Evolutionary conservation across 2,797 vertebrate species (phyloP).

Genomic region (Forpus xanthops): DNA sequence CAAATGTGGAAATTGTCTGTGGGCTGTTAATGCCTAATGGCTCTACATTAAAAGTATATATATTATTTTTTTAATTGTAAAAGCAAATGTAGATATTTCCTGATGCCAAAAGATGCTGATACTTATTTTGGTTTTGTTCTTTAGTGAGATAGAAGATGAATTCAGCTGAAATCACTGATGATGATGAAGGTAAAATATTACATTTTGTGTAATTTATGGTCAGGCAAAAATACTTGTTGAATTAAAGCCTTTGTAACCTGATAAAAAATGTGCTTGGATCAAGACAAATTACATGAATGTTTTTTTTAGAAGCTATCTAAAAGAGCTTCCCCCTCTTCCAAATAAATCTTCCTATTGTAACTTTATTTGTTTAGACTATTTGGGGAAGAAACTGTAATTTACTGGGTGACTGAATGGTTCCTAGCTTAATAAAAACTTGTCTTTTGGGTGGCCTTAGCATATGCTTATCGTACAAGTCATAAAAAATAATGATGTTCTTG

Average conservation of each 20-base stretch:
- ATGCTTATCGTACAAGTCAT: not conserved
- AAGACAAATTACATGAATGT: not conserved
- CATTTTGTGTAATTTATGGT: not conserved
- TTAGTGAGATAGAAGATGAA: conserved; percentile 81
- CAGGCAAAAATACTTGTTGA: not conserved
- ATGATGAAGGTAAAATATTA: conserved; percentile 77
- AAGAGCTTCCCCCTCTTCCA: not conserved
- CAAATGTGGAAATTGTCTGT: not conserved
- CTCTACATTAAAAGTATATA: not conserved
- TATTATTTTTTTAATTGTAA: not conserved
- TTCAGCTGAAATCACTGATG: conserved; percentile 79
- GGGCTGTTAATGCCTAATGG: not conserved
- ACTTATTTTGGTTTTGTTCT: conserved; percentile 51
- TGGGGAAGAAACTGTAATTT: not conserved
- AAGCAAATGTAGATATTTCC: not conserved
- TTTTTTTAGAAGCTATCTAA: not conserved
- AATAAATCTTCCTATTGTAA: not conserved
- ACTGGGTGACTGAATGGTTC: not conserved
- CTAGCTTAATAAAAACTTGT: not conserved
- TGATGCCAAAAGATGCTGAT: not conserved
- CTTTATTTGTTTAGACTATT: not conserved
- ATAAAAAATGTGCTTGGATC: not conserved
- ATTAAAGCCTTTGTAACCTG: not conserved
- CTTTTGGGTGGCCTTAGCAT: not conserved
- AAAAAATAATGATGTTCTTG: not conserved